Base-by-base conservation (phyloP, 2,888 invertebrate species). In the Acronicta alni region DNA sequence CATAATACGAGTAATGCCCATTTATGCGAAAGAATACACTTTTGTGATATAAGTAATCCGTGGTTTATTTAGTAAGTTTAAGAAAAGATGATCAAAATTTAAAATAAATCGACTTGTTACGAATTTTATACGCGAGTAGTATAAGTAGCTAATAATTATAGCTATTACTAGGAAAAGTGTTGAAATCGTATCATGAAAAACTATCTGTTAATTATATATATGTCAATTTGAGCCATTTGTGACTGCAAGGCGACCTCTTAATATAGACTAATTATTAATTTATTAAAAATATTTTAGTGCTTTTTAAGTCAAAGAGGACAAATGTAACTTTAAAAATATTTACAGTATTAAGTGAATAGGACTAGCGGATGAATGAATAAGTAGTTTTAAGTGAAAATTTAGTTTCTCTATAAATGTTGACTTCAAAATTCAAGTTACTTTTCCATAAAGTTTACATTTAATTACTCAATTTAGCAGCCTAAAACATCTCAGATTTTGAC, bases 321-420 rank as follows among this genome's bases (percentile, higher is more conserved):
- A 78, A 81, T 66, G 32, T 62, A 62, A 80, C 68, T 63, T 63
- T 69, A 62, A 70, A 73, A 72, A 72, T 71, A 67, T 64, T 72
- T 72, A 78, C 75, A 75, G 54, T 66, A 62, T 67, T 76, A 66
- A 68, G 62, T 73, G 53, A 68, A 63, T 67, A 81, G 73, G 83
- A 87, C 86, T 87, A 88, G 87, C 75, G 70, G 72, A 83, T 81
- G 78, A 86, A 83, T 83, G 79, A 79, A 64, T 62, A 59, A 68
- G 54, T 72, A 71, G 63, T 64, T 56, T 62, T 58, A 72, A 57
- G 58, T 77, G 54, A 72, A 72, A 66, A 70, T 70, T 65, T 75
- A 61, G 72, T 60, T 70, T 62, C 47, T 39, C 32, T 7, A 32
- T 5, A 6, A 5, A 45, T 14, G 49, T 18, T 65, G 44, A 18